These are phyloP conservation scores for Ctenodactylus gundi DNA, from an alignment of 2,113 vertebrate genomes.

Conservation along the genomic window DNA sequence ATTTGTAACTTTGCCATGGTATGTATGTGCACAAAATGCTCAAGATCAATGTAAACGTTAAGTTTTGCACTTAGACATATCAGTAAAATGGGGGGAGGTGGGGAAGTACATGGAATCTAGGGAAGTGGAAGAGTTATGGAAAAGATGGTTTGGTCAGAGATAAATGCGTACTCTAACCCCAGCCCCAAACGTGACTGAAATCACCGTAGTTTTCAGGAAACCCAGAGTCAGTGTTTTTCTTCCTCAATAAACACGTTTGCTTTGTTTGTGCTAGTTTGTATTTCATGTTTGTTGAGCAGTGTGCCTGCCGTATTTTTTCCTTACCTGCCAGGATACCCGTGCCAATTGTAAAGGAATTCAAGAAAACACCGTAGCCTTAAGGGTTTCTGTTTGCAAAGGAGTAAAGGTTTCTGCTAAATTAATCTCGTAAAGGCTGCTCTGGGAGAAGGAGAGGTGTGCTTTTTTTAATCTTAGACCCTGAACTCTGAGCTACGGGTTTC, in stretches of 20 bases:
- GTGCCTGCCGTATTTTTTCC: neutral
- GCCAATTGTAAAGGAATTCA: neutral
- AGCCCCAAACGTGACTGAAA: neutral
- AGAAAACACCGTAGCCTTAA: neutral
- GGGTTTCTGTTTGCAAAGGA: neutral
- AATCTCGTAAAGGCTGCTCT: neutral
- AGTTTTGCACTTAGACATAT: no score
- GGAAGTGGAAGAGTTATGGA: no score
- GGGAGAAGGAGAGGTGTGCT: neutral
- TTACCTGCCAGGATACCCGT: fast-evolving
- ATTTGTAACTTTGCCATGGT: no score
- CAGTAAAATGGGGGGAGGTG: no score
- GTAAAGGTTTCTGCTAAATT: neutral
- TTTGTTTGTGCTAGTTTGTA: neutral
- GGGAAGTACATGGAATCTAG: fast-evolving
- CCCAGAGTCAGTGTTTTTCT: neutral
- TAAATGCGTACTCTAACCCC: neutral
- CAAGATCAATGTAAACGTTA: no score
- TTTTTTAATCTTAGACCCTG: neutral
- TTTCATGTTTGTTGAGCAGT: neutral
- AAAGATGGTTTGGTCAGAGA: neutral
- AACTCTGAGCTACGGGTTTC: neutral
- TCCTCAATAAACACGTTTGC: neutral
- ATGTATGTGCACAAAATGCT: no score
- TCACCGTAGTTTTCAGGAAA: neutral